Percentiles rank a stretch among this genome's conserved stretches.
These are phyloP conservation scores for Rhineura floridana DNA, from an alignment of 2,113 vertebrate species.

Conservation along the genomic window DNA sequence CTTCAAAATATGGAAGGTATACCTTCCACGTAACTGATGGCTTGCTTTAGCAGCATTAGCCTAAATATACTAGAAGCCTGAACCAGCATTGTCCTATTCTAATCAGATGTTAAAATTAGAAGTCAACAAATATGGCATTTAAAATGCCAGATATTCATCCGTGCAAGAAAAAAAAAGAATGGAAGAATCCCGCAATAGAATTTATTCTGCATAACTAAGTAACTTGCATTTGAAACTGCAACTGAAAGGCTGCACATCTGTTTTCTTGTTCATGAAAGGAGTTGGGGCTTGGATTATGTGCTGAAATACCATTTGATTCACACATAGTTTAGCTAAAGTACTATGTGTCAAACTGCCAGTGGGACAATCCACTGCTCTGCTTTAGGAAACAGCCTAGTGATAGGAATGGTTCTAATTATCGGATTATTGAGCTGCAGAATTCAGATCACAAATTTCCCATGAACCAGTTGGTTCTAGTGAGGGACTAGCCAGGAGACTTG, in stretches of 20 bases:
- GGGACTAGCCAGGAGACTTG: neutral
- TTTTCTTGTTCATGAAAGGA: slow-evolving; percentile 22
- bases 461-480: neutral
- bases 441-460: slow-evolving; percentile 5
- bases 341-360: neutral
- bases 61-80: neutral
- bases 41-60: neutral
- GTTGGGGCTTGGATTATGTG: neutral
- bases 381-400: neutral
- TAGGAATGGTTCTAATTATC: slow-evolving; percentile 10
- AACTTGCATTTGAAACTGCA: neutral
- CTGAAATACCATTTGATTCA: slow-evolving; percentile 14
- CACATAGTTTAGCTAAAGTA: neutral
- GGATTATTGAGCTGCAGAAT: slow-evolving; percentile 5
- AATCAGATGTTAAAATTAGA: neutral
- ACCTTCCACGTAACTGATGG: neutral
- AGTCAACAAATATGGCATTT: neutral
- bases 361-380: neutral
- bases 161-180: neutral
- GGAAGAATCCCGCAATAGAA: neutral
- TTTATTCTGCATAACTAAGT: neutral
- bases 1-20: neutral
- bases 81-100: neutral
- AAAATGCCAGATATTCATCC: neutral
- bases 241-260: neutral